Evolutionary conservation across 35 echinoderm and acorn worm genomes (phyloP).

Genomic region (Amphiura filiformis): DNA sequence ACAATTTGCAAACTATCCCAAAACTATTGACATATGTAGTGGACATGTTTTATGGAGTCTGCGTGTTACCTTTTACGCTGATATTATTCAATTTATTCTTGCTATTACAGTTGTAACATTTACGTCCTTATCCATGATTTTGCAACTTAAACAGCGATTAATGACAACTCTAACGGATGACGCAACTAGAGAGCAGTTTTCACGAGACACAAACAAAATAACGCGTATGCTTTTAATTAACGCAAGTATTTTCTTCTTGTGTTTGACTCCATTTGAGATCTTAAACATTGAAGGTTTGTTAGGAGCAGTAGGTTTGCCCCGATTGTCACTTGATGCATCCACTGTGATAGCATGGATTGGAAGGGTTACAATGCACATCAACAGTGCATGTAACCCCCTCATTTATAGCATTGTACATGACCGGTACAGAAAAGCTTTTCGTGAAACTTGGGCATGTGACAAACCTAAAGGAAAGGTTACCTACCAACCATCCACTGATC

Average conservation of each 20-base stretch:
- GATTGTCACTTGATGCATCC: background rate
- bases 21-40: background rate
- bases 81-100: background rate
- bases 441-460: background rate
- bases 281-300: background rate
- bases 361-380: background rate
- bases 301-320: background rate
- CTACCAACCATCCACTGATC: background rate
- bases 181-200: background rate
- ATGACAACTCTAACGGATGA: background rate
- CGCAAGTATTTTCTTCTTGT: background rate
- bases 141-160: background rate
- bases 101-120: background rate
- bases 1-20: background rate
- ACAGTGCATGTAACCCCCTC: background rate
- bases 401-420: background rate
- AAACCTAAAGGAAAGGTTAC: background rate
- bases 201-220: background rate
- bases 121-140: background rate
- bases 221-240: background rate
- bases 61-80: background rate
- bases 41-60: background rate
- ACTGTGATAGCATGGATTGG: background rate
- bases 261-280: background rate
- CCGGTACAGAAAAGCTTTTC: background rate